phyloP scores from a whole-genome alignment of 2,797 vertebrate genomes.

The Bryconaethiops microstoma region DNA sequence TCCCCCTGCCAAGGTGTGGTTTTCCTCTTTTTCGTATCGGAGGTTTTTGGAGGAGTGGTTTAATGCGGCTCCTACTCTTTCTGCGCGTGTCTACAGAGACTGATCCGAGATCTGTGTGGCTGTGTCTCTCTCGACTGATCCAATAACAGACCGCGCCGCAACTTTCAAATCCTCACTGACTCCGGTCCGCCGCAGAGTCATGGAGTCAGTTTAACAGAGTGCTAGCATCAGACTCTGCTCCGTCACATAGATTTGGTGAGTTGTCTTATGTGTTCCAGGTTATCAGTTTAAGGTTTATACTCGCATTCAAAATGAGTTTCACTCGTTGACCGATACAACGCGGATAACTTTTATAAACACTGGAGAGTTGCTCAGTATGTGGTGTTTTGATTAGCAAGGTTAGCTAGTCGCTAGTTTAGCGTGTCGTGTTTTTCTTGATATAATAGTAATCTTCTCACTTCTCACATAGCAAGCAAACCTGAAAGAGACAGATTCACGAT shows the following conservation, averaged over 20 bases:
- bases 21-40: no score
- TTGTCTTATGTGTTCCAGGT: background rate
- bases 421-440: background rate
- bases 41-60: background rate
- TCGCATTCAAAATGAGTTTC: no score
- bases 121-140: background rate
- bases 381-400: background rate
- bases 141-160: conserved; percentile 10
- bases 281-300: background rate
- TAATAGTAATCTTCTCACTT: background rate
- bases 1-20: no score
- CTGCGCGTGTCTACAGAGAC: background rate
- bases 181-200: no score
- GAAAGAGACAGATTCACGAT: background rate
- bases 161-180: conserved; percentile 24
- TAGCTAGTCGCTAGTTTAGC: background rate
- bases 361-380: no score
- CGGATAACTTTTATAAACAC: no score
- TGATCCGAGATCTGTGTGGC: background rate
- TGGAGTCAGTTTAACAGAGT: background rate
- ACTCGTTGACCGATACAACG: no score
- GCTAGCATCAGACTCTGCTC: background rate
- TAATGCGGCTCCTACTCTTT: background rate
- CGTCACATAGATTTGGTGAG: background rate
- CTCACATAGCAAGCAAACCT: background rate